Evolutionary conservation across 1,140 invertebrate genomes (phyloP).

Genomic region (Augochlora pura): DNA sequence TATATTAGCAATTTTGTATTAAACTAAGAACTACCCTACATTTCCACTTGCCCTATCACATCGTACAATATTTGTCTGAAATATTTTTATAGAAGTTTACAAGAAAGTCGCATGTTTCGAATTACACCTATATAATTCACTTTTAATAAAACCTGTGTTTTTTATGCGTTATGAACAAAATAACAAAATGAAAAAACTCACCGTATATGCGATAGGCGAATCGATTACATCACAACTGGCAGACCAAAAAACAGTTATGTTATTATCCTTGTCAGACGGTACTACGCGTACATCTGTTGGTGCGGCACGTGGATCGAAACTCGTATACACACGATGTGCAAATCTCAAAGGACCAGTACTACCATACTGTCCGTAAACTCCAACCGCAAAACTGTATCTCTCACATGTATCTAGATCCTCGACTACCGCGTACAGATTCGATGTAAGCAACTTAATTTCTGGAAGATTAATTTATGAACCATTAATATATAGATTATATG

Average conservation of each 20-base stretch:
- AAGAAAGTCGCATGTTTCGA: no score
- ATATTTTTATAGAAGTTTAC: no score
- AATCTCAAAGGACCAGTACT: constrained; percentile 84
- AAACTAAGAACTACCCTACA: no score
- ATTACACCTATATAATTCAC: no score
- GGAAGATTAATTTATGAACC: not conserved
- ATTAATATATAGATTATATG: not conserved
- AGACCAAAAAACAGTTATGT: constrained; percentile 80
- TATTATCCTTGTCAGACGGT: constrained; percentile 78
- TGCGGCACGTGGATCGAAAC: constrained; percentile 82
- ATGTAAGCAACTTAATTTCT: constrained; percentile 75
- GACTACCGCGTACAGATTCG: constrained; percentile 82
- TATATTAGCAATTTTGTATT: no score
- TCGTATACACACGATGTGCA: constrained; percentile 82
- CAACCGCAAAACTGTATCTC: constrained; percentile 87
- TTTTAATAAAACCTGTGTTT: no score
- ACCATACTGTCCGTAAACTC: constrained; percentile 82
- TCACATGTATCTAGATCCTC: constrained; percentile 86
- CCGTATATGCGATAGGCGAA: constrained; percentile 82
- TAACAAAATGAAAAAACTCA: constrained; percentile 67
- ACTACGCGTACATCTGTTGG: constrained; percentile 81
- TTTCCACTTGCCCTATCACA: no score
- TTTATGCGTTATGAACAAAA: no score
- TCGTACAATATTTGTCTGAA: no score
- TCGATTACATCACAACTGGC: constrained; percentile 81